These are phyloP conservation scores for Clistopyga incitator DNA, from an alignment of 2,888 invertebrate species.

Conservation along the genomic window DNA sequence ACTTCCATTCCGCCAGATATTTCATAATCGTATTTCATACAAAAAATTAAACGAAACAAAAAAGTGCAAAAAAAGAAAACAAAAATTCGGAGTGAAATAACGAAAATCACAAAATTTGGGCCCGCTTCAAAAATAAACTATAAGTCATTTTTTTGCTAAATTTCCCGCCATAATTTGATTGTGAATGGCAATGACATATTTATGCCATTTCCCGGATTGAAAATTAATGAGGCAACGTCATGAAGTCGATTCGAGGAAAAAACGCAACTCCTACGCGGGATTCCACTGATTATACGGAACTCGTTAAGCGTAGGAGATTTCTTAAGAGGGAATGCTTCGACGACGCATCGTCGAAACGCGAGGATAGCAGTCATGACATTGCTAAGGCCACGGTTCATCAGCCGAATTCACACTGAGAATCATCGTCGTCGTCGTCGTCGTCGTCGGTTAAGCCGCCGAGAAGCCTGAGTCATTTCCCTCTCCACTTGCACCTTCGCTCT, in stretches of 20 bases:
- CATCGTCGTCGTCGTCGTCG: conserved; percentile 47
- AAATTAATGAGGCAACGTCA: not conserved
- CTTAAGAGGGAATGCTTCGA: conserved; percentile 18
- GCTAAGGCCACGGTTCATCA: conserved; percentile 56
- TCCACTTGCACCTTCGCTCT: conserved; percentile 32
- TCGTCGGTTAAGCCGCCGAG: too few species aligned
- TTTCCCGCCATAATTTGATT: not conserved
- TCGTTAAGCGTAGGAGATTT: conserved; percentile 24
- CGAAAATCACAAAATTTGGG: too few species aligned
- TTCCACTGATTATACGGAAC: conserved; percentile 38
- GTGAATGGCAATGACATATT: not conserved
- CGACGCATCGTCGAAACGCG: not conserved
- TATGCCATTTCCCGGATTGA: not conserved
- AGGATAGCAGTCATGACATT: conserved; percentile 48
- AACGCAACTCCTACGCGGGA: conserved; percentile 29
- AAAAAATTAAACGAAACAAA: too few species aligned
- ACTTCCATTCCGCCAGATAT: too few species aligned
- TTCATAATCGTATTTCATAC: too few species aligned
- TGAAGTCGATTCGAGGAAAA: not conserved
- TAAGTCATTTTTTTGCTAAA: not conserved
- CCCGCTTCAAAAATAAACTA: not conserved
- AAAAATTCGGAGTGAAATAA: too few species aligned
- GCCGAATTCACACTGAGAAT: conserved; percentile 56
- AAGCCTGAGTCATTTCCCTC: conserved; percentile 63
- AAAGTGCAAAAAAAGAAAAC: too few species aligned